Base-by-base conservation (phyloP, 30 jellyfish, hydroid and myxozoan genomes). In the Mastigias papua region DNA sequence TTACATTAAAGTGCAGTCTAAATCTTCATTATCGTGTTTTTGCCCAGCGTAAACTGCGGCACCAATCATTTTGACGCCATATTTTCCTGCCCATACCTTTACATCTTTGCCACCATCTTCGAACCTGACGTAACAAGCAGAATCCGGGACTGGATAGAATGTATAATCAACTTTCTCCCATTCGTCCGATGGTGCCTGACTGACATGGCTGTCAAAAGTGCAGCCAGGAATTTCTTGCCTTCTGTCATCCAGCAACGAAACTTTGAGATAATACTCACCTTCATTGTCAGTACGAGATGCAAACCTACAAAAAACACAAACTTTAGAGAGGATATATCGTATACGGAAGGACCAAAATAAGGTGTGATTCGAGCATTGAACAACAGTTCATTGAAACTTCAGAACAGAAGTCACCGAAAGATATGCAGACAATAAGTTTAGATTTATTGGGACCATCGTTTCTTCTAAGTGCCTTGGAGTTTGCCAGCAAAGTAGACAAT, bases 41-140 rank as follows among this genome's bases (percentile, higher is more conserved):
- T 61, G 54, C 8, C 94, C 94, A 85, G 85, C 88, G 60, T 70
- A 33, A 61, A 85, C 94, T 23, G 94, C 48, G 21, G 94, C 94
- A 17, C 94, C 94, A 27, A 63, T 34, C 94, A 85, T 85, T 61
- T 77, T 85, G 30, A 77, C 94, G 21, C 94, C 94, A 46, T 4
- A 85, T 29, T 62, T 65, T 0, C 94, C 94, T 0, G 80, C 88
- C 94, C 83, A 72, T 30, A 4, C 27, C 35, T 77, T 73, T 9
- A 68, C 27, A 35, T 73, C 94, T 63, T 62, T 85, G 33, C 88
- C 88, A 2, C 83, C 94, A 49, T 85, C 94, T 58, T 85, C 94
- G 31, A 85, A 85, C 48, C 88, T 35, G 25, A 85, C 88, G 49
- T 30, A 85, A 17, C 94, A 81, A 17, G 94, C 82, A 20, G 77